Percentiles rank a stretch among this genome's conserved stretches.
Conservation (phyloP, 1,140 invertebrate genomes). For the Tribolium madens region DNA sequence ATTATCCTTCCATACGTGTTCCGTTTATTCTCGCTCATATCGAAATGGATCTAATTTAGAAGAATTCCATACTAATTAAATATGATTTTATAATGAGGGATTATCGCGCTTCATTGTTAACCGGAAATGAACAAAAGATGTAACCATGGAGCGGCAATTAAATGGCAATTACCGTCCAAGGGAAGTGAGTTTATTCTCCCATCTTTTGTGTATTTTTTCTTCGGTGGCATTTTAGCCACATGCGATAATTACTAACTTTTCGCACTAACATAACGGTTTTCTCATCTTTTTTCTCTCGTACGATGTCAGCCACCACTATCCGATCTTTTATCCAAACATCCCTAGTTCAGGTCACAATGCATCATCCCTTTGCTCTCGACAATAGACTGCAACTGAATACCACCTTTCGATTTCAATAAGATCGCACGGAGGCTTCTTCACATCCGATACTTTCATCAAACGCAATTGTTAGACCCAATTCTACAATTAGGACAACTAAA, state of each 20-base stretch:
- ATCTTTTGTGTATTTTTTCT: slow-evolving; percentile 21
- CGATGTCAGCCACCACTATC: slow-evolving; percentile 24
- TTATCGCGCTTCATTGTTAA: slow-evolving; percentile 36
- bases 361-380: slow-evolving; percentile 30
- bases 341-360: slow-evolving; percentile 40
- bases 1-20: slow-evolving; percentile 18
- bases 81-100: slow-evolving; percentile 33
- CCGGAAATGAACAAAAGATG: slow-evolving; percentile 37
- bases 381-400: slow-evolving; percentile 32
- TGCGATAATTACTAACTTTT: slow-evolving; percentile 36
- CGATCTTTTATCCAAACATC: slow-evolving; percentile 45
- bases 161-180: slow-evolving; percentile 23
- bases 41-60: slow-evolving; percentile 32
- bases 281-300: slow-evolving; percentile 16
- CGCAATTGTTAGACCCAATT: background rate
- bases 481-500: background rate
- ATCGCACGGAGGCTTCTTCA: slow-evolving; percentile 8
- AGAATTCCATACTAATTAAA: slow-evolving; percentile 25
- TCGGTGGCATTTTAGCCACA: slow-evolving; percentile 19
- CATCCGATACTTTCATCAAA: background rate
- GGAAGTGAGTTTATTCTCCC: slow-evolving; percentile 23
- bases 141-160: slow-evolving; percentile 31
- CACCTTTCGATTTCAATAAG: slow-evolving; percentile 34
- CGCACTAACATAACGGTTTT: slow-evolving; percentile 37
- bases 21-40: slow-evolving; percentile 9